Evolutionary conservation across 2,113 vertebrate species (phyloP).

Genomic region (Serinus canaria): DNA sequence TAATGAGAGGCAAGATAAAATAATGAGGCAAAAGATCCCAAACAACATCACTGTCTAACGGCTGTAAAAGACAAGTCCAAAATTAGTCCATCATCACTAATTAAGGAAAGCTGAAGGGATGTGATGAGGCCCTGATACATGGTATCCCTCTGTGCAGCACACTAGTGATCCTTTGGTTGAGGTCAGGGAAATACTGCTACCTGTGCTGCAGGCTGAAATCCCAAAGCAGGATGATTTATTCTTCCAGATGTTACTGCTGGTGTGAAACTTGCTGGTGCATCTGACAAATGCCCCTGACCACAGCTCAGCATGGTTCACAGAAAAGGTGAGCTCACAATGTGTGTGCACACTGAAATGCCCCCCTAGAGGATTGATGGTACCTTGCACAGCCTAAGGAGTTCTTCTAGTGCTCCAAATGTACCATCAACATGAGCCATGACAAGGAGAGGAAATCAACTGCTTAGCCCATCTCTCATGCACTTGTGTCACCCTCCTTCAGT

Average conservation of each 20-base stretch:
- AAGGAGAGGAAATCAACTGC: neutral
- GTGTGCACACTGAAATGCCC: neutral
- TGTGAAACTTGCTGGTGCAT: neutral
- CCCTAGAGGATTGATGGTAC: neutral
- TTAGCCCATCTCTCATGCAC: neutral
- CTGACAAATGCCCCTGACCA: neutral
- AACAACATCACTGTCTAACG: neutral
- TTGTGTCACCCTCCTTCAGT: neutral
- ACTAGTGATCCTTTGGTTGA: neutral
- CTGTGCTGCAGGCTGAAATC: neutral
- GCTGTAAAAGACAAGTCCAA: neutral
- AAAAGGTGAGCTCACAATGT: neutral
- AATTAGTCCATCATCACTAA: neutral
- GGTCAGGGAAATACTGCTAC: neutral
- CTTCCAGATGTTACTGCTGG: neutral
- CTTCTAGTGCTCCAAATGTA: neutral
- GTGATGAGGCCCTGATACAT: neutral
- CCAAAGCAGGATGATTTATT: neutral
- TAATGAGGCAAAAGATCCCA: constrained; percentile 20
- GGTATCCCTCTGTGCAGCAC: neutral
- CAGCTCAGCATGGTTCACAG: neutral
- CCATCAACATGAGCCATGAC: neutral
- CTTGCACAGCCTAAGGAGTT: neutral
- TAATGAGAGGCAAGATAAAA: constrained; percentile 1
- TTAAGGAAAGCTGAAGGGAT: neutral